These are phyloP conservation scores for Mesitornis unicolor DNA, from an alignment of 2,113 vertebrate species.

Conservation along the genomic window DNA sequence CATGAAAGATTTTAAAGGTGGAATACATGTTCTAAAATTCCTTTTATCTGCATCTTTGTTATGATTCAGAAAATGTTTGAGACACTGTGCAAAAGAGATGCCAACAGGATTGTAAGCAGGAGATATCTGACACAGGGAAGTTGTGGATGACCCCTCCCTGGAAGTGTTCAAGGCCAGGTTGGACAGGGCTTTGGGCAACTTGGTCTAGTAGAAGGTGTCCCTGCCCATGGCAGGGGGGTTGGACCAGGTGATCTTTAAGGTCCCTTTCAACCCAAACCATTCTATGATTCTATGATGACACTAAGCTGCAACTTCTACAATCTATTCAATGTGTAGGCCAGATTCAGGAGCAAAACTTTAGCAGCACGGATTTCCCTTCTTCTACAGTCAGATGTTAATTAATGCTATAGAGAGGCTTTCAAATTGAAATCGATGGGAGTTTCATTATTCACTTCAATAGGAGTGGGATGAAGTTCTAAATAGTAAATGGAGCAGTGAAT, in stretches of 20 bases:
- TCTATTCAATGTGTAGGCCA: not conserved
- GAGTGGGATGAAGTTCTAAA: slow-evolving; percentile 15
- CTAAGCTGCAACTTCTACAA: not conserved
- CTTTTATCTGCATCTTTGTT: not conserved
- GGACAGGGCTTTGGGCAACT: too few species aligned
- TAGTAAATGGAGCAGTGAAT: slow-evolving; percentile 41
- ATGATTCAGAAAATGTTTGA: not conserved
- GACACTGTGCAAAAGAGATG: not conserved
- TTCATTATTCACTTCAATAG: slow-evolving; percentile 43
- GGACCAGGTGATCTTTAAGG: too few species aligned
- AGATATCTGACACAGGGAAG: too few species aligned
- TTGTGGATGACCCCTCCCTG: too few species aligned
- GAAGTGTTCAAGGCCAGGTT: too few species aligned
- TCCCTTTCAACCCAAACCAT: too few species aligned
- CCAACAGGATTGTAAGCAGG: not conserved
- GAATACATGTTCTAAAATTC: not conserved
- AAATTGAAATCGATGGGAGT: slow-evolving; percentile 43
- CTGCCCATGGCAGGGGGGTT: too few species aligned
- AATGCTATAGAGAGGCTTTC: not conserved
- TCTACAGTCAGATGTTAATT: not conserved
- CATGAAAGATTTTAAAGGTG: not conserved
- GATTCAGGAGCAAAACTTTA: not conserved
- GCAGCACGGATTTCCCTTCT: not conserved
- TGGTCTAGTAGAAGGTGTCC: too few species aligned
- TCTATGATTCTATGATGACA: too few species aligned